Evolutionary conservation across 2,113 vertebrate species (phyloP).

Genomic region (Stegostoma tigrinum): DNA sequence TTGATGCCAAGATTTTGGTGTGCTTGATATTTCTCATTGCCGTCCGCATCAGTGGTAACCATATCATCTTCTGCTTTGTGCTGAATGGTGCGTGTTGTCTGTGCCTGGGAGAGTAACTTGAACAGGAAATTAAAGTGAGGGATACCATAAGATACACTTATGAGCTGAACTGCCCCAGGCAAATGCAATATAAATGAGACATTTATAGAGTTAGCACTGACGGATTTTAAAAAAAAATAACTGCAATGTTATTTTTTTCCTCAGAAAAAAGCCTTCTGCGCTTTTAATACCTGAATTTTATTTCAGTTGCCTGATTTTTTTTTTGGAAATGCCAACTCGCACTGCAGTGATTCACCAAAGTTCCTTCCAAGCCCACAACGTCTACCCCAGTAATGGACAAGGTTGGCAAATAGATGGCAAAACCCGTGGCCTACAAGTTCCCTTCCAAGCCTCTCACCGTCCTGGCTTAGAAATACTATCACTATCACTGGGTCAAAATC

Average conservation of each 20-base stretch:
- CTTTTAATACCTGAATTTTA: background rate
- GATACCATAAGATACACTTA: conserved; percentile 20
- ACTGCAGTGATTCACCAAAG: no score
- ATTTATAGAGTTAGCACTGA: conserved; percentile 1
- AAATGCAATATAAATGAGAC: background rate
- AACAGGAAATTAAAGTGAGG: conserved; percentile 30
- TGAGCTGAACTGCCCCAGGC: background rate
- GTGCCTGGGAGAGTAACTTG: background rate
- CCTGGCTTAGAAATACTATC: background rate
- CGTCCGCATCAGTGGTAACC: background rate
- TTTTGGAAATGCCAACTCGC: background rate
- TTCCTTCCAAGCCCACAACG: background rate
- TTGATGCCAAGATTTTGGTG: background rate
- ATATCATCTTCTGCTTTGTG: background rate
- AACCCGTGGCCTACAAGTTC: background rate
- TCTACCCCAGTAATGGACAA: background rate
- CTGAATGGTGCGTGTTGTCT: conserved; percentile 1
- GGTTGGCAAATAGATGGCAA: background rate
- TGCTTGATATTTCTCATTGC: background rate
- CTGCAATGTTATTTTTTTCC: background rate
- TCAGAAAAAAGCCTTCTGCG: background rate
- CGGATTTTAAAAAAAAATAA: background rate
- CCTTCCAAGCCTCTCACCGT: background rate
- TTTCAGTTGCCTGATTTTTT: background rate
- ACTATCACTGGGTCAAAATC: no score